Evolutionary conservation across 2,888 invertebrate species (phyloP).

Genomic region (Andrena marginata): DNA sequence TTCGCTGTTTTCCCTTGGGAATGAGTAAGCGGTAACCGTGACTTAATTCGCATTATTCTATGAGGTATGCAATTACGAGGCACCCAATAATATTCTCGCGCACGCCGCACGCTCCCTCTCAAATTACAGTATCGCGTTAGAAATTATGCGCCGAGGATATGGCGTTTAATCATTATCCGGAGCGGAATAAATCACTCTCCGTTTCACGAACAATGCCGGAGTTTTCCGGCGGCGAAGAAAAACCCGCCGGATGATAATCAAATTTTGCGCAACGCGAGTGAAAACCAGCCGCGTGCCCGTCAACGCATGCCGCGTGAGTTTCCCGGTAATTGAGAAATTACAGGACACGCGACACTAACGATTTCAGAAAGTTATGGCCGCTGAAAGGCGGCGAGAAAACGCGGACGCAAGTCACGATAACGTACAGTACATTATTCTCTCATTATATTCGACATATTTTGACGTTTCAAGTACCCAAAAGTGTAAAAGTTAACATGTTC

Average conservation of each 20-base stretch:
- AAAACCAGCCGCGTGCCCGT: conserved; percentile 1
- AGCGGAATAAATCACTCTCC: conserved; percentile 40
- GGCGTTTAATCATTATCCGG: conserved; percentile 45
- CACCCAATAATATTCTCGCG: conserved; percentile 44
- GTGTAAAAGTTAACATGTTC: too few relatives aligned
- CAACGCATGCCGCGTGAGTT: conserved; percentile 21
- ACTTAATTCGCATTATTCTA: conserved; percentile 40
- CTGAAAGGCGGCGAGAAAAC: neutral
- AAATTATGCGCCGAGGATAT: conserved; percentile 28
- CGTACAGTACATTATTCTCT: neutral
- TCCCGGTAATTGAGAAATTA: conserved; percentile 41
- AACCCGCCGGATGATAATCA: conserved; percentile 17
- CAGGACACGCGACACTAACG: conserved; percentile 1
- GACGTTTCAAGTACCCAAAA: too few relatives aligned
- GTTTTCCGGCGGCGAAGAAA: conserved; percentile 9
- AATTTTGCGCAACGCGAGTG: conserved; percentile 28
- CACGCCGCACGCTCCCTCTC: neutral
- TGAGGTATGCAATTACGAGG: conserved; percentile 31
- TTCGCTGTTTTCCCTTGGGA: conserved; percentile 20
- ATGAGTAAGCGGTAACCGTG: conserved; percentile 34
- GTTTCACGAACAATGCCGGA: conserved; percentile 29
- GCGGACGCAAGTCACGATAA: neutral
- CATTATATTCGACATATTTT: too few relatives aligned
- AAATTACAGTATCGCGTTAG: conserved; percentile 47
- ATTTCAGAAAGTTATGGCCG: neutral